Base-by-base conservation (phyloP, 2,113 vertebrate genomes). In the Lampris incognitus region DNA sequence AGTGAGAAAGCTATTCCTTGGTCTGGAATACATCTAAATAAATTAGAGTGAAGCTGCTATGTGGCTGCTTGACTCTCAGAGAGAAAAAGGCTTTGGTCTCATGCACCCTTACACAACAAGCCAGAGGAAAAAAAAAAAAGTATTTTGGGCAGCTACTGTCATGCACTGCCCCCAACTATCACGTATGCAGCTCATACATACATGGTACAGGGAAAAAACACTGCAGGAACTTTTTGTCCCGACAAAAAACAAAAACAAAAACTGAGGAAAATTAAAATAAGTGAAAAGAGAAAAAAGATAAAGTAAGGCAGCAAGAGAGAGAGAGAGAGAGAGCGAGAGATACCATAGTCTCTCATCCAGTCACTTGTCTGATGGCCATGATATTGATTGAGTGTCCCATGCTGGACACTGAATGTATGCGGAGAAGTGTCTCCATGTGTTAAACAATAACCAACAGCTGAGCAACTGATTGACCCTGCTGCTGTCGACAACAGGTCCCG, bases 11-110 rank as follows among this genome's bases (percentile, higher is more conserved):
- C 89, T 81, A 89, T 91, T 88, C 79, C 87, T 89, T 87, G 86
- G 91, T 85, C 91, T 86, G 74, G 90, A 94, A 94, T 93, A 88
- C 89, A 93, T 94, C 85, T 94, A 73, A 91, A 93, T 93, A 92
- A 85, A 93, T 94, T 92, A 94, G 72, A 84, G 68, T 49, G 24
- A 44, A 60, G 79, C 78, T 81, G 81, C 62, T 92, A 76, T 85
- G 81, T 69, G 67, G 80, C 81, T 81, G 82, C 72, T 24, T 37
- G 72, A 74, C 72, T 77, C 82, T 84, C 69, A 69, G 83, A 80
- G 74, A 76, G 40, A 36, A 59, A 9, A 13, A 44, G 13, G 10
- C 52, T n/a, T 78, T 76, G 55, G 57, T 24, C 68, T 75, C 62
- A 64, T 24, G 69, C 54, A 61, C 69, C 64, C 6, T 78, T 83